These are phyloP conservation scores for Ischnura elegans DNA, from an alignment of 2,888 invertebrate species.

Conservation along the genomic window DNA sequence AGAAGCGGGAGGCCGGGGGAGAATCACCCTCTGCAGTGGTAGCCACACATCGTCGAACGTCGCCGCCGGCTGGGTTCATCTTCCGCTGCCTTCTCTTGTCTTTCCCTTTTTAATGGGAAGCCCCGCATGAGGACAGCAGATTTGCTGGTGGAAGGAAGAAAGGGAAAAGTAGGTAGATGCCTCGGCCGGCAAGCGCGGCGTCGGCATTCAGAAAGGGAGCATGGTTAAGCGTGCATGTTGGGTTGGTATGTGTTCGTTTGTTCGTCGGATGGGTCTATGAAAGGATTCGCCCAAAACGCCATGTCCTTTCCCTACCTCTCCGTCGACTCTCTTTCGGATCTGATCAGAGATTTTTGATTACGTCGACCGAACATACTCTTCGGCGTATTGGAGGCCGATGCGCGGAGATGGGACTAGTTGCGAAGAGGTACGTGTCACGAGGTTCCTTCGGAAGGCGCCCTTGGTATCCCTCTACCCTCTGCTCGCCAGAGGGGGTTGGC, in stretches of 20 bases:
- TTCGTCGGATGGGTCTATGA: conserved; percentile 17
- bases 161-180: not conserved
- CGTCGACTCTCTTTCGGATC: not conserved
- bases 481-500: not conserved
- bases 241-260: conserved; percentile 46
- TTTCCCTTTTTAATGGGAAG: not conserved
- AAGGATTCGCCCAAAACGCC: conserved; percentile 31
- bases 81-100: not conserved
- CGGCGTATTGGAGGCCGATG: conserved; percentile 15
- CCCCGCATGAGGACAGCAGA: conserved; percentile 14
- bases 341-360: conserved; percentile 4
- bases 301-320: not conserved
- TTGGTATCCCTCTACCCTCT: not conserved
- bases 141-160: not conserved
- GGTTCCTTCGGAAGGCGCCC: not conserved
- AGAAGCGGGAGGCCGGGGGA: not conserved
- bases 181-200: too few species aligned
- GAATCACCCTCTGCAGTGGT: not conserved
- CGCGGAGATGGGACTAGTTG: not conserved
- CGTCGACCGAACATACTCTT: conserved; percentile 14
- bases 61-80: not conserved
- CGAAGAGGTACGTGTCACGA: not conserved
- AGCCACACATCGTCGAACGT: not conserved
- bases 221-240: conserved; percentile 2
- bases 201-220: too few species aligned